Evolutionary conservation across 23 tunicate species (phyloP), one percentile per base, ranked within the genome.

Genomic region (Trididemnum nubilum): DNA sequence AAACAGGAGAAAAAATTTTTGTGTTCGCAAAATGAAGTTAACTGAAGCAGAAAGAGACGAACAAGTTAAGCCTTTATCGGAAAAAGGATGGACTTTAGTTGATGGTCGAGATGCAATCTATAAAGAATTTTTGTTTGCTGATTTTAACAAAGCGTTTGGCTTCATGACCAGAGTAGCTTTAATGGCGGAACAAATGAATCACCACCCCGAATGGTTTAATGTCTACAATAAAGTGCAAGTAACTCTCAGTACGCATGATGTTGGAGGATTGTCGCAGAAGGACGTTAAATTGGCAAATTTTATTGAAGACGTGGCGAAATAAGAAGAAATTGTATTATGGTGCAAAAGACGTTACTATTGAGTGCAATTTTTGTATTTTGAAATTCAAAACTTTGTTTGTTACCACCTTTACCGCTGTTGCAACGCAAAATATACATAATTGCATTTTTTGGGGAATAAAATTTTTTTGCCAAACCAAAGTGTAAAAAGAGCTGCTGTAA

Each of bases 201-300:
- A 94, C 58, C 99, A 94, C 75, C 99, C 99, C 15, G 99, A 94
- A 65, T 94, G 99, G 99, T 94, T 94, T 79, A 94, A 94, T 70
- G 95, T 89, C 7, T 94, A 94, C 65, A 94, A 94, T 82, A 94
- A 90, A 82, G 97, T 96, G 15, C 86, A 90, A 78, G 75, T 96
- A 1, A 96, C 96, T 21, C 37, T 96, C 69, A 86, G 89, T 25
- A 90, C 99, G 3, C 99, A 96, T 69, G 99, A 96, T 37, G 84
- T 83, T 49, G 89, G 93, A 0, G 99, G 99, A 21, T 77, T 96
- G 22, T 96, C 99, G 0, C 65, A 80, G 29, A 87, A 79, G 23
- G 99, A 96, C 64, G 85, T 90, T 0, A 79, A 78, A 30, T 65
- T 96, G 35, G 99, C 97, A 0, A 87, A 71, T 15, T 96, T 96